A percentile compares a stretch with the other conserved stretches of the same genome.
phyloP scores from a whole-genome alignment of 2,113 vertebrate species.

The Willisornis vidua region DNA sequence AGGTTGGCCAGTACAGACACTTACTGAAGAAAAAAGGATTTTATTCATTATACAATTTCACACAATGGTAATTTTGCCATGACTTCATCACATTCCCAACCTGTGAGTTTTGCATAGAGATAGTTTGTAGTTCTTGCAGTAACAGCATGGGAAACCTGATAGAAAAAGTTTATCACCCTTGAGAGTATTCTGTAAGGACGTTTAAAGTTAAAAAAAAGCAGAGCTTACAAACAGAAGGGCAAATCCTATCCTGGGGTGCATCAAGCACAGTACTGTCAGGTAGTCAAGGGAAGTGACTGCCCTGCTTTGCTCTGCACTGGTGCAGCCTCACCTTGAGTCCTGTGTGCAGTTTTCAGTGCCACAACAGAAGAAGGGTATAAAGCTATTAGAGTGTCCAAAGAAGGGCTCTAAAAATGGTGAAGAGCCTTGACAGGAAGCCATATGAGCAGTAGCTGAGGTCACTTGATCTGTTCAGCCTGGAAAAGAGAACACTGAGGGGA shows the following conservation, averaged over 20 bases:
- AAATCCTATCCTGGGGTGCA: background rate
- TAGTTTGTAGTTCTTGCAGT: background rate
- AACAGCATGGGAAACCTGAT: fast-evolving
- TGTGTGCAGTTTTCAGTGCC: background rate
- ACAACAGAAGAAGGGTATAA: fast-evolving
- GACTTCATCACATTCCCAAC: background rate
- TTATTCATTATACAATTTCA: background rate
- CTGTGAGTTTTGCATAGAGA: background rate
- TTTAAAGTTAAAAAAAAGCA: background rate
- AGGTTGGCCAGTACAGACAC: background rate
- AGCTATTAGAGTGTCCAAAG: no score
- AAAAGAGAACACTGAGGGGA: background rate
- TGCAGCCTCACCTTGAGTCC: fast-evolving
- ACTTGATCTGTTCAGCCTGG: background rate
- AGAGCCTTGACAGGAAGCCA: background rate
- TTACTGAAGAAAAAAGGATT: background rate
- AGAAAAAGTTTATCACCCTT: background rate
- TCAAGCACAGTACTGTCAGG: background rate
- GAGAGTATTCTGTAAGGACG: background rate
- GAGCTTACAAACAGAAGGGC: background rate
- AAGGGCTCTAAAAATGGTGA: background rate
- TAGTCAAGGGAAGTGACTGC: background rate
- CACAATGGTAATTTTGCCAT: background rate
- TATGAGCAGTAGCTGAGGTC: background rate
- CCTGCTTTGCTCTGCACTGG: background rate